A percentile compares a stretch with the other conserved stretches of the same genome.
Conservation (phyloP, 2,113 vertebrate species). For the Vimba vimba region DNA sequence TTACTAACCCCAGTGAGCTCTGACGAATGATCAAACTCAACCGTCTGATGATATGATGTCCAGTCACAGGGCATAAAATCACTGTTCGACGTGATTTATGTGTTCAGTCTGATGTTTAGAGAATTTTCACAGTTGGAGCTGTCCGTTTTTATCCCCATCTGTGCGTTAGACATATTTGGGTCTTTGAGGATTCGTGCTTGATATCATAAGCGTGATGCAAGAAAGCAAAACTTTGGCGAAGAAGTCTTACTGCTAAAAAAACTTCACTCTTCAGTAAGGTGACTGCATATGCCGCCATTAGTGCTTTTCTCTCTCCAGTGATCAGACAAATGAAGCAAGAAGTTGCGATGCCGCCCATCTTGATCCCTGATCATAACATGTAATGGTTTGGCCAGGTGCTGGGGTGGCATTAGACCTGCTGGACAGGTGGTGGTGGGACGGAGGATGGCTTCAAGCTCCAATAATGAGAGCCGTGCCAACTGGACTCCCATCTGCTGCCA, state of each 20-base stretch:
- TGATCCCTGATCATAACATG: conserved; percentile 72
- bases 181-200: conserved; percentile 23
- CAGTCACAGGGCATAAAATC: conserved; percentile 41
- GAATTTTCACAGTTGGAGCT: not conserved
- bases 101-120: conserved; percentile 33
- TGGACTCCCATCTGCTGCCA: conserved; percentile 76
- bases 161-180: conserved; percentile 8
- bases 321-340: conserved; percentile 63
- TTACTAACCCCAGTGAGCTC: not conserved
- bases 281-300: conserved; percentile 56
- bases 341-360: conserved; percentile 68
- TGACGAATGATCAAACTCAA: conserved; percentile 24
- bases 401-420: conserved; percentile 73
- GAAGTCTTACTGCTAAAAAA: not conserved
- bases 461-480: conserved; percentile 74
- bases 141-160: conserved; percentile 18
- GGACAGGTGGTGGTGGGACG: conserved; percentile 73
- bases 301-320: conserved; percentile 50
- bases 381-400: conserved; percentile 73
- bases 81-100: conserved; percentile 55
- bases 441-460: conserved; percentile 68
- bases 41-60: conserved; percentile 11
- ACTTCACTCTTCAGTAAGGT: conserved; percentile 47
- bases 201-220: conserved; percentile 8
- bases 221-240: conserved; percentile 30